Conservation (phyloP, 2,113 vertebrate genomes). For the Esox niger region DNA sequence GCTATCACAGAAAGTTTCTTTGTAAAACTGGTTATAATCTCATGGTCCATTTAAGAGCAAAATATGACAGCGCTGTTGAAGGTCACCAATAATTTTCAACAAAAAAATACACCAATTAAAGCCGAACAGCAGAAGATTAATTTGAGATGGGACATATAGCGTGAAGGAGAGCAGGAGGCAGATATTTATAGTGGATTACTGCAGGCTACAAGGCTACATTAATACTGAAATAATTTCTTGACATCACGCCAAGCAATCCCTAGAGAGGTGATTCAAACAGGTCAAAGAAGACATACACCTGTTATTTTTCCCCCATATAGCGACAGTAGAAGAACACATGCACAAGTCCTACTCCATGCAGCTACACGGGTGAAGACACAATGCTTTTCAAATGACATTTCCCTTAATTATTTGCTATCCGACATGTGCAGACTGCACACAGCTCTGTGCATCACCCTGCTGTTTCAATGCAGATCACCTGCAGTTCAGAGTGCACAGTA, state of each 20-base stretch:
- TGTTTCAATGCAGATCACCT: not conserved
- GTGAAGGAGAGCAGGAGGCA: not conserved
- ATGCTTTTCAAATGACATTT: not conserved
- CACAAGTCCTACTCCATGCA: not conserved
- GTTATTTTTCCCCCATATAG: not conserved
- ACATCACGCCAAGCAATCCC: not conserved
- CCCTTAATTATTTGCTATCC: not conserved
- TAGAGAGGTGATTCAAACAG: not conserved
- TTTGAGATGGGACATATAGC: slow-evolving; percentile 3
- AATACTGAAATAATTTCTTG: slow-evolving; percentile 15
- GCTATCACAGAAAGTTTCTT: not conserved
- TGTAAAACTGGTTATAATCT: too few species aligned
- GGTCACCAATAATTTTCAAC: too few species aligned
- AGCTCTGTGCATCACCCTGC: not conserved
- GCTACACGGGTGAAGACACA: not conserved
- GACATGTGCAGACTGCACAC: not conserved
- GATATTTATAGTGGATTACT: slow-evolving; percentile 33
- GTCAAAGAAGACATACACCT: not conserved
- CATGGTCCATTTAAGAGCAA: too few species aligned
- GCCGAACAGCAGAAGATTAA: slow-evolving; percentile 9
- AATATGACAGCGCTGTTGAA: too few species aligned
- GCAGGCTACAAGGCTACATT: slow-evolving; percentile 9
- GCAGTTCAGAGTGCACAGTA: not conserved
- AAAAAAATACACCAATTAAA: not conserved
- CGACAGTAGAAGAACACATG: not conserved